These are phyloP conservation scores for Meles meles DNA, from an alignment of 2,113 vertebrate species.

Conservation along the genomic window DNA sequence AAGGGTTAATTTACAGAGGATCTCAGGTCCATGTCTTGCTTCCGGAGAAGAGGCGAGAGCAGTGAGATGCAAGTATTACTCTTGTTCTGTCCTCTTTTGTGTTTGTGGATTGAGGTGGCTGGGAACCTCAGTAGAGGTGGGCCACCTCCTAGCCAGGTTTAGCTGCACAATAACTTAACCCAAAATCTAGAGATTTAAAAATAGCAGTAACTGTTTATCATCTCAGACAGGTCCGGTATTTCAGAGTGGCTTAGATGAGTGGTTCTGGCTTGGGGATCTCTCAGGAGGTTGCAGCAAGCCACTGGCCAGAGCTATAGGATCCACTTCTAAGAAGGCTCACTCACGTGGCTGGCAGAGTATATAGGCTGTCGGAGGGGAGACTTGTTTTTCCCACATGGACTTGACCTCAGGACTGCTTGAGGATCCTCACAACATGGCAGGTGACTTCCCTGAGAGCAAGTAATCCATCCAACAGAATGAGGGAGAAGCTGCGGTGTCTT, in stretches of 20 bases:
- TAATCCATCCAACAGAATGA: background rate
- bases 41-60: background rate
- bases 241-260: background rate
- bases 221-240: background rate
- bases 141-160: background rate
- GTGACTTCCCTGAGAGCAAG: background rate
- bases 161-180: background rate
- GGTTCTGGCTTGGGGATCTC: background rate
- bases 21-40: background rate
- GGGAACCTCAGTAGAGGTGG: background rate
- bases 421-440: background rate
- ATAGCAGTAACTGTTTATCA: background rate
- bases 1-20: background rate
- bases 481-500: background rate
- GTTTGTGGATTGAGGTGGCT: background rate
- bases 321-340: background rate
- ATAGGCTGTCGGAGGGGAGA: background rate
- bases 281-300: background rate
- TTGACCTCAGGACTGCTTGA: background rate
- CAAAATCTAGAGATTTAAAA: background rate
- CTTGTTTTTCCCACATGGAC: background rate
- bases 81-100: background rate
- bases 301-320: background rate
- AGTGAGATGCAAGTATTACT: background rate
- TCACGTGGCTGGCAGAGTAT: background rate